A percentile compares a stretch with the other conserved stretches of the same genome.
These are phyloP conservation scores for Orgyia antiqua DNA, from an alignment of 2,888 invertebrate species.

Conservation along the genomic window DNA sequence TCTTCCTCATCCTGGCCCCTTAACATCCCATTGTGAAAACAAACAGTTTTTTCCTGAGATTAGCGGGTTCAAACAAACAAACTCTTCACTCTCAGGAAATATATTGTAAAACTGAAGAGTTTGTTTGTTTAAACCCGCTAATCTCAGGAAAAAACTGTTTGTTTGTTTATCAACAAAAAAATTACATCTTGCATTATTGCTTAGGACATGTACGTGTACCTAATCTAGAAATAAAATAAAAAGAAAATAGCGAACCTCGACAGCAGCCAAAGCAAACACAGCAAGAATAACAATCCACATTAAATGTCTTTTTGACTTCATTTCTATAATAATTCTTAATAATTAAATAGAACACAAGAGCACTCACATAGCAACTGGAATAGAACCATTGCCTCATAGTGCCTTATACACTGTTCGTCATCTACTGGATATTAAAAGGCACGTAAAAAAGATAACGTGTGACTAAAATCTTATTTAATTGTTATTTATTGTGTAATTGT, in stretches of 20 bases:
- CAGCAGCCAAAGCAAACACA: slow-evolving; percentile 32
- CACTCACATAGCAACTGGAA: slow-evolving; percentile 50
- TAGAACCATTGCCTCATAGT: slow-evolving; percentile 49
- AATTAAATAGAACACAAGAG: slow-evolving; percentile 48
- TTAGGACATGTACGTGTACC: too few species aligned
- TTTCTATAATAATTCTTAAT: slow-evolving; percentile 54
- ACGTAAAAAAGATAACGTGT: slow-evolving; percentile 44
- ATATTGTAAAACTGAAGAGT: too few species aligned
- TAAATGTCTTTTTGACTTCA: slow-evolving; percentile 48
- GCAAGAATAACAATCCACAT: slow-evolving; percentile 27
- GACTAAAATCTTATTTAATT: slow-evolving; percentile 25
- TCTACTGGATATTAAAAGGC: slow-evolving; percentile 12
- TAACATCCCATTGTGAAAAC: too few species aligned
- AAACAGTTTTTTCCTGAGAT: too few species aligned
- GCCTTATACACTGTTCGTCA: slow-evolving; percentile 14
- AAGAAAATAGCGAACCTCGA: slow-evolving; percentile 41
- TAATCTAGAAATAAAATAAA: slow-evolving; percentile 3
- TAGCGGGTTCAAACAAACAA: too few species aligned
- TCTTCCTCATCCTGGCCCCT: too few species aligned
- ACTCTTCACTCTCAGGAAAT: too few species aligned
- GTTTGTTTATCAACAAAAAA: too few species aligned
- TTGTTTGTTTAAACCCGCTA: too few species aligned
- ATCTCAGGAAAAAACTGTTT: too few species aligned
- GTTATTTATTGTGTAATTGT: slow-evolving; percentile 19
- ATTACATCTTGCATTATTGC: too few species aligned